Conservation (phyloP, 2,888 invertebrate species). For the Epirrita christyi region DNA sequence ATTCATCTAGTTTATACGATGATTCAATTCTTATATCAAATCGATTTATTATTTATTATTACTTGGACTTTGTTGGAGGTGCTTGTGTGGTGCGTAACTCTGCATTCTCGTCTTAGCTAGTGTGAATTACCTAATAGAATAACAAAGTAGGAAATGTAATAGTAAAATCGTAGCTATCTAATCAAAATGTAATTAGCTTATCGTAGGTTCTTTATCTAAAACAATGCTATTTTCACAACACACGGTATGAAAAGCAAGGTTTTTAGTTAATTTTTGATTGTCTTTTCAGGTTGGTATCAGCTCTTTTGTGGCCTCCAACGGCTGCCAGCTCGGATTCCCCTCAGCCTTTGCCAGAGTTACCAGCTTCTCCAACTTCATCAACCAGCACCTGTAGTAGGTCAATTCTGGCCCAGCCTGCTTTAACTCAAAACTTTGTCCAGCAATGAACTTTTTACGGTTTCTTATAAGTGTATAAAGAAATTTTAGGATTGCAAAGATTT, state of each 20-base stretch:
- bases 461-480: neutral
- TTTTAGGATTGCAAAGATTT: neutral
- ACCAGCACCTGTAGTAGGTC: conserved; percentile 49
- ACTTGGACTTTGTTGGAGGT: no score
- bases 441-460: neutral
- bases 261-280: neutral
- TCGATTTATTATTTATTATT: no score
- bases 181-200: conserved; percentile 3
- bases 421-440: neutral
- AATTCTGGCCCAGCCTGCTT: no score
- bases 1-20: no score
- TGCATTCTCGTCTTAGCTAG: no score
- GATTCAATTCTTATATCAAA: no score
- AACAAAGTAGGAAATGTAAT: no score
- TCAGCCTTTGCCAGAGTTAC: conserved; percentile 63
- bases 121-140: no score
- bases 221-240: no score
- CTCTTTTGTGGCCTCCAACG: conserved; percentile 55
- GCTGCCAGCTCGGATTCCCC: conserved; percentile 59
- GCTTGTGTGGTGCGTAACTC: no score
- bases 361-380: conserved; percentile 57
- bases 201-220: neutral
- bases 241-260: no score
- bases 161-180: neutral
- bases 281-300: conserved; percentile 60